These are phyloP conservation scores for Nanger granti DNA, from an alignment of 2,113 vertebrate genomes.

Conservation along the genomic window DNA sequence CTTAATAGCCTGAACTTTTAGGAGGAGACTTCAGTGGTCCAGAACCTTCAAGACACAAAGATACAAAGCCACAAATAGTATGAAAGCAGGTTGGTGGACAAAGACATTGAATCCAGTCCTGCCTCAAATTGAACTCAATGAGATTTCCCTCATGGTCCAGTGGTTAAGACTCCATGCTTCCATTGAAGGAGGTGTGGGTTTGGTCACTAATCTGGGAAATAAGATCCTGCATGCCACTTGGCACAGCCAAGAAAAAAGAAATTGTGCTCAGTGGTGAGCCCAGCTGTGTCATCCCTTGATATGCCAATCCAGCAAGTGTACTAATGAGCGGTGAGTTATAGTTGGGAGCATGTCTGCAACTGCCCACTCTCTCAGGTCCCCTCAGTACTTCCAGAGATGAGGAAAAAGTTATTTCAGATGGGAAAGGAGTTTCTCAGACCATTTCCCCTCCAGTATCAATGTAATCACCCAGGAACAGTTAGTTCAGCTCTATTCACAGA, in stretches of 20 bases:
- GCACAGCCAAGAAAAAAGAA: background rate
- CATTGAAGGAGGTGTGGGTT: background rate
- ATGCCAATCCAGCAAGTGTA: accelerated
- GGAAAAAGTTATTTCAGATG: too few relatives aligned
- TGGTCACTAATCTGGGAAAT: background rate
- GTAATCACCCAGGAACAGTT: background rate
- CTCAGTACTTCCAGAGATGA: background rate
- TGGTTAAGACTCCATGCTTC: background rate
- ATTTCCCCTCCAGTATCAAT: background rate
- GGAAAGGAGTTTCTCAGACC: background rate
- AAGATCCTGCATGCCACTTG: background rate
- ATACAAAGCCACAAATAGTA: background rate
- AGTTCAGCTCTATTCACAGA: background rate
- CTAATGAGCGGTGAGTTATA: accelerated
- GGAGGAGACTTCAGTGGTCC: background rate
- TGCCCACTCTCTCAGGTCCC: background rate
- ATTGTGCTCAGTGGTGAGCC: background rate
- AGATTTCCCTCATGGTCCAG: background rate
- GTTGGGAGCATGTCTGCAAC: background rate
- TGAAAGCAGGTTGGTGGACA: background rate
- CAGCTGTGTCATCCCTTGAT: background rate
- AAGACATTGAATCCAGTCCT: background rate
- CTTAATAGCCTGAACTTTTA: background rate
- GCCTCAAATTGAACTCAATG: background rate
- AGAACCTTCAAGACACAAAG: background rate